Evolutionary conservation across 2,797 vertebrate genomes (phyloP).

Genomic region (Falco cherrug): DNA sequence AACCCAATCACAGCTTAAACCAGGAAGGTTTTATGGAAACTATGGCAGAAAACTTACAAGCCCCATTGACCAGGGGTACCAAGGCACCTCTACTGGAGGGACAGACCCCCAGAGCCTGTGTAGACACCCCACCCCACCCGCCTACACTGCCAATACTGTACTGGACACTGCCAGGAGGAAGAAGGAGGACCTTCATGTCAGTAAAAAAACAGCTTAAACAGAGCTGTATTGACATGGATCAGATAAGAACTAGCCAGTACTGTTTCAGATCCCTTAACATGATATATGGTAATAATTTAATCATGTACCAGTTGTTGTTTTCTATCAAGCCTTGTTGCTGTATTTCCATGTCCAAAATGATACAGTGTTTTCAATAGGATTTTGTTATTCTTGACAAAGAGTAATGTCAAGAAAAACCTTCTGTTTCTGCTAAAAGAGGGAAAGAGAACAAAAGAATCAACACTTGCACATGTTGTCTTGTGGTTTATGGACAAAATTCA

Average conservation of each 20-base stretch:
- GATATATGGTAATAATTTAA: conserved; percentile 24
- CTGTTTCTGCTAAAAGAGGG: neutral
- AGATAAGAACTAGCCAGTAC: neutral
- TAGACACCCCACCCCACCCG: neutral
- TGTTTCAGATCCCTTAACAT: neutral
- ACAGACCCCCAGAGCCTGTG: neutral
- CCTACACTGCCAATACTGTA: neutral
- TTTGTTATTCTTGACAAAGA: conserved; percentile 10
- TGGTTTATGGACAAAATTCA: neutral
- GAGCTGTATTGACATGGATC: neutral
- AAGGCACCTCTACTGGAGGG: neutral
- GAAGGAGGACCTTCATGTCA: neutral
- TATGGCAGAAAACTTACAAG: neutral
- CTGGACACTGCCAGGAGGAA: neutral
- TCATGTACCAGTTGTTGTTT: neutral
- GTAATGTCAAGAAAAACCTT: conserved; percentile 17
- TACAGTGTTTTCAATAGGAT: neutral
- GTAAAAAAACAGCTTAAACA: neutral
- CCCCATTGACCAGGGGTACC: neutral
- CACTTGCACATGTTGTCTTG: neutral
- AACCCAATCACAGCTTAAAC: neutral
- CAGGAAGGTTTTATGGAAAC: neutral
- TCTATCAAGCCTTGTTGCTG: neutral
- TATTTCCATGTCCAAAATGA: neutral
- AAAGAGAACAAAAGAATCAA: neutral